Evolutionary conservation across 1,140 invertebrate species (phyloP), one percentile per base, ranked within the genome.

Genomic region (Polyergus mexicanus): DNA sequence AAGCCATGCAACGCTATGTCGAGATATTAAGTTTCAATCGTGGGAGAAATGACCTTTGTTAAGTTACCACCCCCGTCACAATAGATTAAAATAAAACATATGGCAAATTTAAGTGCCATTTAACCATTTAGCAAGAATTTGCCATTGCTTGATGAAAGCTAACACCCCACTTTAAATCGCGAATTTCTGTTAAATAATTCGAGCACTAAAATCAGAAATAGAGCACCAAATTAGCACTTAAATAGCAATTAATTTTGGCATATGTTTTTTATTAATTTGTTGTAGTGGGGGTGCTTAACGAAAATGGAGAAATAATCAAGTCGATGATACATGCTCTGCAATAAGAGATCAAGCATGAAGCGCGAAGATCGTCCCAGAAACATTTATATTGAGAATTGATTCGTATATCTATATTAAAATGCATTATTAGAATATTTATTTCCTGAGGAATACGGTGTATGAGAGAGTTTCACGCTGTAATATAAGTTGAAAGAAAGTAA

Each of bases 331-430:
- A 84, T 78, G 85, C 85, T 35, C 11, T 47, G 44, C n/a, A 86
- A 76, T 78, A 71, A 85, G 41, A 92, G 91, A 85, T 88, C 86
- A 91, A 88, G 85, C 88, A 86, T 86, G 71, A 92, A 89, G 80
- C 86, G 86, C 92, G 92, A 94, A 94, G 93, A 93, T 94, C 89
- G 93, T 94, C 93, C 94, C 93, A 94, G 93, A 93, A 93, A 90
- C 87, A 75, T 77, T 81, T 68, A 32, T 72, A 51, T 4, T 32
- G 1, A 16, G 47, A n/a, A n/a, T 65, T 65, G 28, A 74, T 86
- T 68, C 13, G 32, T 56, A 22, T 38, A 22, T 38, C 38, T 54
- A 77, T 47, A 63, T 77, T 32, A 47, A 16, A 84, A 77, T 63
- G 68, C 68, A 65, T 84, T 51, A 51, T 74, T 44, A 54, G 63